Conservation (phyloP, 1,140 invertebrate genomes). For the Armadillidium nasatum region DNA sequence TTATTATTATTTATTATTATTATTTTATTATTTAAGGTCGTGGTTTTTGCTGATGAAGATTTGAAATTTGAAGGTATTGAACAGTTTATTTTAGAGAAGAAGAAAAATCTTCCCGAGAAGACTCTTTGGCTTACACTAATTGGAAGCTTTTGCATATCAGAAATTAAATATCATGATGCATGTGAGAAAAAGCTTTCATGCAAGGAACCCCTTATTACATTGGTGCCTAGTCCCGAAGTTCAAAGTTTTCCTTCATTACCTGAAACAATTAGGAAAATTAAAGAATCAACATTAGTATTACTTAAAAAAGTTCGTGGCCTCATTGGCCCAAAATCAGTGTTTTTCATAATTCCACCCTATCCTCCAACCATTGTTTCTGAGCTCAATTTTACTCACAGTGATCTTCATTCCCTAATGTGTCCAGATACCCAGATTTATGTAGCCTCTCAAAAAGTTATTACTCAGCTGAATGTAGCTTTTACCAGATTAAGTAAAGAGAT, state of each 20-base stretch:
- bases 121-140: not conserved
- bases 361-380: not conserved
- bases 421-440: not conserved
- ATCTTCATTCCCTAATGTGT: not conserved
- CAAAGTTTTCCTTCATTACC: not conserved
- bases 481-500: not conserved
- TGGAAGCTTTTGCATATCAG: not conserved
- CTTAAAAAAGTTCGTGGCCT: not conserved
- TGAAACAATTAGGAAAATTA: not conserved
- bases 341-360: not conserved
- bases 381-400: not conserved
- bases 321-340: not conserved
- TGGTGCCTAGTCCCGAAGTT: not conserved
- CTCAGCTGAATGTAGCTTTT: not conserved
- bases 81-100: not conserved
- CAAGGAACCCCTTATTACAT: not conserved
- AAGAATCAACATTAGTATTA: not conserved
- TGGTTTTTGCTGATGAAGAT: not conserved
- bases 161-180: not conserved
- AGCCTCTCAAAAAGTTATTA: not conserved
- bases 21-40: not conserved
- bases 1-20: too few relatives aligned
- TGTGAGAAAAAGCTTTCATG: not conserved
- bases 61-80: not conserved
- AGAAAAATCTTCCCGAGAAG: not conserved